A percentile compares a stretch with the other conserved stretches of the same genome.
phyloP scores from a whole-genome alignment of 2,113 vertebrate genomes.

The Sylvilagus bachmani region DNA sequence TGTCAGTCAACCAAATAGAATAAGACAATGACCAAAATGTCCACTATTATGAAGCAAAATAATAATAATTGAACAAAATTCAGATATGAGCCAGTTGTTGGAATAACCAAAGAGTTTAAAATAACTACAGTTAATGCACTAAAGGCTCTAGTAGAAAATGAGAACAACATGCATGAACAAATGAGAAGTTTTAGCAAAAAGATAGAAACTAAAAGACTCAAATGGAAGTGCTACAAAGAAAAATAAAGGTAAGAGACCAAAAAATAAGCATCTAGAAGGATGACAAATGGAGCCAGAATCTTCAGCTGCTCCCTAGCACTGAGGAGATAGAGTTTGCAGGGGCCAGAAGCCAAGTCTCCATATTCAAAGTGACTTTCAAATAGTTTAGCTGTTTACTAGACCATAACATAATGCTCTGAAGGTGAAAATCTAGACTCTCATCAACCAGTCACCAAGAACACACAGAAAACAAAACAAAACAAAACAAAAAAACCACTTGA shows the following conservation, averaged over 20 bases:
- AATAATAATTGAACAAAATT: background rate
- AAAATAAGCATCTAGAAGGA: background rate
- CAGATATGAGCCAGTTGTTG: background rate
- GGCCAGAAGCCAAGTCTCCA: too few relatives aligned
- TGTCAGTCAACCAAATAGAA: background rate
- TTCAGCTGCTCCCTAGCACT: too few relatives aligned
- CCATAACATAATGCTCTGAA: too few relatives aligned
- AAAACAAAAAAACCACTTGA: too few relatives aligned
- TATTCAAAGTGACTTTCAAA: too few relatives aligned
- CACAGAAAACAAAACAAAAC: too few relatives aligned
- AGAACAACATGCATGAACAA: background rate
- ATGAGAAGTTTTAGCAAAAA: background rate
- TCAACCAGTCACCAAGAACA: too few relatives aligned
- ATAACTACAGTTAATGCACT: conserved; percentile 14
- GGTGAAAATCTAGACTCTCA: too few relatives aligned
- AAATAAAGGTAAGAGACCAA: background rate
- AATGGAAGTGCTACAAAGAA: background rate
- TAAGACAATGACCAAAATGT: background rate
- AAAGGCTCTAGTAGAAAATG: conserved; percentile 11
- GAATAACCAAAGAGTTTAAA: background rate
- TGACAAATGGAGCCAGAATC: too few relatives aligned
- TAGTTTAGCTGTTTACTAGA: too few relatives aligned
- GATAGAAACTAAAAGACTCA: background rate
- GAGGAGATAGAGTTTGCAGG: too few relatives aligned
- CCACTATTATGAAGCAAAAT: background rate